These are phyloP conservation scores for Lasioglossum morio DNA, from an alignment of 2,888 invertebrate species.

Conservation along the genomic window DNA sequence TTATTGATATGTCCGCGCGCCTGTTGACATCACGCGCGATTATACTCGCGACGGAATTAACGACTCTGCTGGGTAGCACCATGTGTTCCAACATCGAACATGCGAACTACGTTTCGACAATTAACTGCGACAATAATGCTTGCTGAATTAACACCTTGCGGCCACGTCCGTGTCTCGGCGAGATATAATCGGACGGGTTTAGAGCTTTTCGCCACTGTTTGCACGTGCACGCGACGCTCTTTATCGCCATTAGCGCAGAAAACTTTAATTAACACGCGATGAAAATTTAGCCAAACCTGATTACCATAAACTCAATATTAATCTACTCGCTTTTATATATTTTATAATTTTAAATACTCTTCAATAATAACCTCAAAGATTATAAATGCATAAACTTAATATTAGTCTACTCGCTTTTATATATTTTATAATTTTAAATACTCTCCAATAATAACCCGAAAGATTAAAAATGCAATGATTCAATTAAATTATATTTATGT, in stretches of 20 bases:
- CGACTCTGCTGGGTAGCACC: constrained; percentile 1
- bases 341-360: too few relatives aligned
- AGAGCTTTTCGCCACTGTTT: neutral
- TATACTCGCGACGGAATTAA: neutral
- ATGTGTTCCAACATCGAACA: neutral
- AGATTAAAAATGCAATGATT: too few relatives aligned
- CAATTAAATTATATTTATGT: too few relatives aligned
- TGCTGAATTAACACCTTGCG: neutral
- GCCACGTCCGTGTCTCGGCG: neutral
- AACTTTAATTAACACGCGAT: neutral
- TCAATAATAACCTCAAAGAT: too few relatives aligned
- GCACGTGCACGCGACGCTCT: neutral
- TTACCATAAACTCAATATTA: too few relatives aligned
- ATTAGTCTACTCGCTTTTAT: too few relatives aligned
- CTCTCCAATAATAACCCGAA: too few relatives aligned
- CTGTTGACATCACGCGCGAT: neutral
- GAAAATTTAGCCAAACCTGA: neutral
- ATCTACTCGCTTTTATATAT: too few relatives aligned
- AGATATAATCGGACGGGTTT: neutral
- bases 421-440: too few relatives aligned
- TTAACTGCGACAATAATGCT: neutral
- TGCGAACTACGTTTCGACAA: neutral
- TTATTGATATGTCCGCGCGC: neutral
- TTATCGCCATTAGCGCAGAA: neutral
- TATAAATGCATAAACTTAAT: too few relatives aligned